phyloP scores from a whole-genome alignment of 2,888 invertebrate species.

The Synergus umbraculus region DNA sequence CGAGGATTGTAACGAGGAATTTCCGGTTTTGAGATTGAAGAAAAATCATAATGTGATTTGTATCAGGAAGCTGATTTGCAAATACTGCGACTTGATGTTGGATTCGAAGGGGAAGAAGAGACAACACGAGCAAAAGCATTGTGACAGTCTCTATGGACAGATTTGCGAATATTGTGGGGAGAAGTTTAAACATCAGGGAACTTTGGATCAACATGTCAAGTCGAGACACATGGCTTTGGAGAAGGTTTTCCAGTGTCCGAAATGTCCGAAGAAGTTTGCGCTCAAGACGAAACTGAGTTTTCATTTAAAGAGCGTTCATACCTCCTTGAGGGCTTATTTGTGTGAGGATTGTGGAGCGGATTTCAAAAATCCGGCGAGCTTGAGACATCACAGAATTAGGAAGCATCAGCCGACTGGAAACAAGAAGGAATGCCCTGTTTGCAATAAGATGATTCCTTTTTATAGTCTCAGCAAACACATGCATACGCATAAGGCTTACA shows the following conservation, averaged over 20 bases:
- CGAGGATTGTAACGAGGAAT: slow-evolving; percentile 73
- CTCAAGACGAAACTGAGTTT: slow-evolving; percentile 75
- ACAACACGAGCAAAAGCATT: slow-evolving; percentile 75
- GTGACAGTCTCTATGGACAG: slow-evolving; percentile 71
- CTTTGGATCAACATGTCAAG: slow-evolving; percentile 74
- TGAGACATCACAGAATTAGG: slow-evolving; percentile 73
- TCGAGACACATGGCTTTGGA: slow-evolving; percentile 74
- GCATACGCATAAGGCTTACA: slow-evolving; percentile 75
- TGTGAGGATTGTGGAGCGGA: slow-evolving; percentile 76
- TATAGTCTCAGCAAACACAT: slow-evolving; percentile 76
- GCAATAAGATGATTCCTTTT: slow-evolving; percentile 73
- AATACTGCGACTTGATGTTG: slow-evolving; percentile 68
- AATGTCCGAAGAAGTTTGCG: slow-evolving; percentile 75
- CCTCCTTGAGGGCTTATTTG: slow-evolving; percentile 70
- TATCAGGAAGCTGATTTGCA: slow-evolving; percentile 70
- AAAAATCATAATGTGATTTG: slow-evolving; percentile 70
- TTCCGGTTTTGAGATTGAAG: slow-evolving; percentile 70
- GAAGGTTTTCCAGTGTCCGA: slow-evolving; percentile 73
- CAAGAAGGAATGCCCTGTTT: slow-evolving; percentile 72
- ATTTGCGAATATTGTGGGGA: slow-evolving; percentile 74
- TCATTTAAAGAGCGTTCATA: slow-evolving; percentile 74
- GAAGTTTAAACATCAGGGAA: slow-evolving; percentile 75
- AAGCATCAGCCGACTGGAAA: slow-evolving; percentile 73
- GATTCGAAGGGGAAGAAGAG: slow-evolving; percentile 75
- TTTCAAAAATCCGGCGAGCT: slow-evolving; percentile 75